Base-by-base conservation (phyloP, 1,140 invertebrate species). In the Paracyclopina nana region DNA sequence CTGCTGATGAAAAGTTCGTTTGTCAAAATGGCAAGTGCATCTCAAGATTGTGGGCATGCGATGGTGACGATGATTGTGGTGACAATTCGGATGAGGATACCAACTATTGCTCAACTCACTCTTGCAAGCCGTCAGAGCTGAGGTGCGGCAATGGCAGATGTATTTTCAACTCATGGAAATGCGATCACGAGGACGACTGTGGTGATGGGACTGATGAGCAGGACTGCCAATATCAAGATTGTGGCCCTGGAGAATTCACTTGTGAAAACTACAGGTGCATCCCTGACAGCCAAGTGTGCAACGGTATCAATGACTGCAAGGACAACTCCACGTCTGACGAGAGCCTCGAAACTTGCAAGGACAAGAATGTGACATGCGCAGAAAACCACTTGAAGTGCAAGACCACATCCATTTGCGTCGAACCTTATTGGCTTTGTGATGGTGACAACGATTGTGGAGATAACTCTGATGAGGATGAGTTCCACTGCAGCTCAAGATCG, bases 361-460 rank as follows among this genome's bases (percentile, higher is more conserved):
- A 72, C 41, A 87, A 85, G 55, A 82, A 79, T 1, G 41, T 58
- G n/a, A 88, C 84, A 0, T 92, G 87, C 58, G 81, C 81, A 1
- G 61, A 73, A 0, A 82, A 86, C 61, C 80, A 90, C 59, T 69
- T 90, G 0, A 88, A 88, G 63, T 92, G 87, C 60, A 78, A 86
- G 58, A 83, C 82, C 52, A 92, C 86, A 0, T 91, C 90, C 55
- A 91, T 92, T 50, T 92, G 87, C 59, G 85, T 92, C 0, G 86
- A 92, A 61, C 84, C 84, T 0, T 92, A 88, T 60, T 92, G 86
- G 85, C 67, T 92, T 0, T 92, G 87, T 61, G 84, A 88, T 62
- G 83, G 84, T 0, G 86, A 83, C 54, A 88, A 92, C 59, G 90
- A 96, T 63, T 96, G 90, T 60, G 87, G 87, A 0, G 92, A 95